Percentiles rank a stretch among this genome's conserved stretches.
Conservation (phyloP, 2,113 vertebrate genomes). For the Marmota monax region DNA sequence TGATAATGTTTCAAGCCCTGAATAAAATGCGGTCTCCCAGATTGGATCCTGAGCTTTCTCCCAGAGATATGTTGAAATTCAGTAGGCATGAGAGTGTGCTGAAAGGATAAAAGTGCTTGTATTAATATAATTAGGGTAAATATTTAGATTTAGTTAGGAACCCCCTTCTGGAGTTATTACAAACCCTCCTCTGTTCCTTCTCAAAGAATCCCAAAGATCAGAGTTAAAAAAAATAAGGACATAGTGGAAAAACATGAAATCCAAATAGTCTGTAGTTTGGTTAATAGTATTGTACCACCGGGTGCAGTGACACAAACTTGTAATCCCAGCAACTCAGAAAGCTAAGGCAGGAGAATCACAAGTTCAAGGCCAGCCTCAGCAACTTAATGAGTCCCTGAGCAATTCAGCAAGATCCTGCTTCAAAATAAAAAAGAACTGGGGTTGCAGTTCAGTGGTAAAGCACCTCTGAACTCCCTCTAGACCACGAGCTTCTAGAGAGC, state of each 20-base stretch:
- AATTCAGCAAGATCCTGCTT: no score
- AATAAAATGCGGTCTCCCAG: background rate
- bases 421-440: no score
- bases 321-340: no score
- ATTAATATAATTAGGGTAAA: background rate
- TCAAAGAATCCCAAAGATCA: slow-evolving; percentile 1
- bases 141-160: slow-evolving; percentile 46
- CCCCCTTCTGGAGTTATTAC: slow-evolving; percentile 6
- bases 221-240: background rate
- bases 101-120: background rate
- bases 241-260: slow-evolving; percentile 40
- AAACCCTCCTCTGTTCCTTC: background rate
- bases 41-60: background rate
- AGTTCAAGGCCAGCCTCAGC: no score
- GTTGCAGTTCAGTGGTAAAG: no score
- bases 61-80: background rate
- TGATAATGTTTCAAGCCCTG: background rate
- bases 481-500: background rate
- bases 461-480: background rate
- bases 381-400: no score
- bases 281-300: background rate
- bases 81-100: background rate
- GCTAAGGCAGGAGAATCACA: no score
- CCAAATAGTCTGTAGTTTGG: background rate
- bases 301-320: no score